These are phyloP conservation scores for Pyrgilauda ruficollis DNA, from an alignment of 2,113 vertebrate genomes.

Conservation along the genomic window DNA sequence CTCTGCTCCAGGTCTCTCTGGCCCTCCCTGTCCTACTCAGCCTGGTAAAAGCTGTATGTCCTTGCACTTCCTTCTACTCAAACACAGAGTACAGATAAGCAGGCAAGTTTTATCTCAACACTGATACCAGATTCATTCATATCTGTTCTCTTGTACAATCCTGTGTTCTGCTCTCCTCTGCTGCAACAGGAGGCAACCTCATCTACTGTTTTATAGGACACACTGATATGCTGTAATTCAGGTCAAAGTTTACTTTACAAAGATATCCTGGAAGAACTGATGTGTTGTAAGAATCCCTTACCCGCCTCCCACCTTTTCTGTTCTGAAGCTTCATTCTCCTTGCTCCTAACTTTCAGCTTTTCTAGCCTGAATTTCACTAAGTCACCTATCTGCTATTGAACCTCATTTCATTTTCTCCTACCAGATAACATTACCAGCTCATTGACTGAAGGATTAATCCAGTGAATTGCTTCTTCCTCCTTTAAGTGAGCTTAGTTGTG, in stretches of 20 bases:
- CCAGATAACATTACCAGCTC: neutral
- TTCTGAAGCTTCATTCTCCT: neutral
- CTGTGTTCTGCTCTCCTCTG: neutral
- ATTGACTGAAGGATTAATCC: neutral
- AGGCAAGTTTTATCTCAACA: neutral
- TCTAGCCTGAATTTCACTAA: neutral
- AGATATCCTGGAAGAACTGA: neutral
- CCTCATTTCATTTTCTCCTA: neutral
- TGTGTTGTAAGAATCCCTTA: neutral
- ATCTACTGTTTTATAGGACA: neutral
- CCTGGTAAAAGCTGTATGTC: neutral
- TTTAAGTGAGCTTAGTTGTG: neutral
- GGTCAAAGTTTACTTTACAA: slow-evolving; percentile 22
- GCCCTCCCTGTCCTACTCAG: neutral
- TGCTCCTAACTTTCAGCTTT: neutral
- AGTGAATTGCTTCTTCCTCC: neutral
- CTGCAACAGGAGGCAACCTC: neutral
- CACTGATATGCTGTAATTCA: neutral
- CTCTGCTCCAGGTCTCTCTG: neutral
- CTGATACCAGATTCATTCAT: neutral
- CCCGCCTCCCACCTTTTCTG: neutral
- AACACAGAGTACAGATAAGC: neutral
- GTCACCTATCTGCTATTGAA: neutral
- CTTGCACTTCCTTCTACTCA: neutral
- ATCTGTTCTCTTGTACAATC: neutral